A percentile compares a stretch with the other conserved stretches of the same genome.
phyloP scores from a whole-genome alignment of 2,888 invertebrate species.

The Ernsta delagoae region DNA sequence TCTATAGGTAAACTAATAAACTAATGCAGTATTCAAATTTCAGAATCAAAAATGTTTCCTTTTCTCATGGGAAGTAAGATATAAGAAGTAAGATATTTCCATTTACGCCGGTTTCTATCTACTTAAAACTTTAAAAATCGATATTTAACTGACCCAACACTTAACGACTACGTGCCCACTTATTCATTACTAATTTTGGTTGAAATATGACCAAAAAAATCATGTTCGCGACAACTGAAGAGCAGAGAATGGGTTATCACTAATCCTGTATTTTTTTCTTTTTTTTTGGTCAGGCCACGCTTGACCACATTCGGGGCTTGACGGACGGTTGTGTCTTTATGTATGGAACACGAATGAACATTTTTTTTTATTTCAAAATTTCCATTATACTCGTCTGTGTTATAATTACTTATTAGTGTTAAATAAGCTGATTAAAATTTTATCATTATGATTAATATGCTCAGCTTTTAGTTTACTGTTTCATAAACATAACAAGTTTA shows the following conservation, averaged over 20 bases:
- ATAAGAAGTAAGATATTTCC: too few relatives aligned
- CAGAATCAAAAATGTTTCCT: too few relatives aligned
- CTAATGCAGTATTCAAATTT: too few relatives aligned
- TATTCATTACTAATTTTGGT: conserved; percentile 74
- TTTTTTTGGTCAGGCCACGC: conserved; percentile 55
- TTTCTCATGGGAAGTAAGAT: too few relatives aligned
- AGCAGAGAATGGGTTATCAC: conserved; percentile 62
- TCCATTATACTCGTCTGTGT: too few relatives aligned
- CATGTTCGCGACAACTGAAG: conserved; percentile 60
- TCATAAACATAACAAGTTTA: too few relatives aligned
- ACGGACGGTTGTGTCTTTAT: conserved; percentile 44
- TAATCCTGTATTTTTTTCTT: conserved; percentile 67
- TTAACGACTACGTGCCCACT: conserved; percentile 64
- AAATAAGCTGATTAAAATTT: too few relatives aligned
- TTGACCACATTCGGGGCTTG: conserved; percentile 74
- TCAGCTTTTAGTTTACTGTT: too few relatives aligned
- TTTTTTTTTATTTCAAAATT: neutral
- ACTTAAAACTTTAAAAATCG: conserved; percentile 18
- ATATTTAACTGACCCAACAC: conserved; percentile 42
- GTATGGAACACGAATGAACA: conserved; percentile 51
- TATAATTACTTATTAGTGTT: too few relatives aligned
- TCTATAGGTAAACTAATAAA: too few relatives aligned
- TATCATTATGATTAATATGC: too few relatives aligned
- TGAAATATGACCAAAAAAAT: conserved; percentile 54
- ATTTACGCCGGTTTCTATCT: too few relatives aligned